Evolutionary conservation across 2,113 vertebrate species (phyloP).

Genomic region (Cinclus mexicanus): DNA sequence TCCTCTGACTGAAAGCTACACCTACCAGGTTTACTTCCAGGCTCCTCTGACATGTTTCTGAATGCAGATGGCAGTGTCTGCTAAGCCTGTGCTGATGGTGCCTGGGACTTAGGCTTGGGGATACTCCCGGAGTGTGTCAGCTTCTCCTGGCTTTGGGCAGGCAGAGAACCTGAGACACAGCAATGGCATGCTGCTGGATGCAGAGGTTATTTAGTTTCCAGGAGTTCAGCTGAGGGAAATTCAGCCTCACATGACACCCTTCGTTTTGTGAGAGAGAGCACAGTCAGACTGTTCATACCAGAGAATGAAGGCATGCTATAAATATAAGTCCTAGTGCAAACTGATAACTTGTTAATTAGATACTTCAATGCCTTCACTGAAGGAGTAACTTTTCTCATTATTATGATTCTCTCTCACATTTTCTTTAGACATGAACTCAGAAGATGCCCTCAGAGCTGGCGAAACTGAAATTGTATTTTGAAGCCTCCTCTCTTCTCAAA

Average conservation of each 20-base stretch:
- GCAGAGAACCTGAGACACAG: not conserved
- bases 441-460: not conserved
- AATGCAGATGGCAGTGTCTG: slow-evolving; percentile 61
- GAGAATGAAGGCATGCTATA: not conserved
- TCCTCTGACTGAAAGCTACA: not conserved
- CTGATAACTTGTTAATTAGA: not conserved
- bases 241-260: not conserved
- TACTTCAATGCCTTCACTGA: not conserved
- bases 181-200: not conserved
- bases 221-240: not conserved
- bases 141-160: not conserved
- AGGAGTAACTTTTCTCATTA: not conserved
- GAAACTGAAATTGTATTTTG: not conserved
- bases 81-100: slow-evolving; percentile 15
- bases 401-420: not conserved
- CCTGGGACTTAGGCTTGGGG: not conserved
- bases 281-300: not conserved
- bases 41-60: slow-evolving; percentile 39
- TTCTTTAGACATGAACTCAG: not conserved
- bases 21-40: not conserved
- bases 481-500: not conserved
- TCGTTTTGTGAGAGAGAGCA: not conserved
- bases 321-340: not conserved
- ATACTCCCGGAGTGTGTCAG: not conserved
- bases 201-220: not conserved